Evolutionary conservation across 1,140 invertebrate species (phyloP), one percentile per base, ranked within the genome.

Genomic region (Nomia melanderi): DNA sequence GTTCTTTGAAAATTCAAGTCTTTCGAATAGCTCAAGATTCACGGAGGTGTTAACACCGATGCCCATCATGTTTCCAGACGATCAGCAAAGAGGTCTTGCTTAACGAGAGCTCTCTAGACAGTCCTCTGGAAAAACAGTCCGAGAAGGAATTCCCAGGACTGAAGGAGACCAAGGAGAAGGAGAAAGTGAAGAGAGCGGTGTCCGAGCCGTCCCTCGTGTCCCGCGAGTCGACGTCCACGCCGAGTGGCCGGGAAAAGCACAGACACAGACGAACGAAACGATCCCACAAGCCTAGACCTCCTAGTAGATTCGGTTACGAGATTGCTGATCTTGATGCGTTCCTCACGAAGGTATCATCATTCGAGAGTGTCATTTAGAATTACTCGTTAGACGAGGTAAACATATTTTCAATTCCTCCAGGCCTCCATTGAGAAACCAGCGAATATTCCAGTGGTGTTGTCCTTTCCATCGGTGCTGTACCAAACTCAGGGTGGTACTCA

Each of bases 361-460:
- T 57, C 4, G 6, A 59, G 7, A 54, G 67, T 71, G 12, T 20
- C 11, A 12, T n/a, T 17, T 12, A 17, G 7, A 20, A 17, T n/a
- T n/a, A n/a, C n/a, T n/a, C n/a, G n/a, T n/a, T n/a, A n/a, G n/a
- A n/a, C n/a, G n/a, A n/a, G n/a, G n/a, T n/a, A n/a, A n/a, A n/a
- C n/a, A n/a, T n/a, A n/a, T n/a, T 27, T 27, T 17, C 0, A 29
- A 29, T 14, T 44, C 79, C 93, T 93, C 29, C 90, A 96, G 94
- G 95, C 95, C 5, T 94, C 95, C 14, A 93, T 96, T 75, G 94
- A 95, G 66, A 94, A 93, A 62, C 96, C 96, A 5, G 96, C 96
- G 9, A 97, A 97, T 87, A 96, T 97, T 71, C 96, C 96, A 11
- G 95, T 97, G 4, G 96, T 97, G 1, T 90, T 97, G 36, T 95